Conservation (phyloP, 2,113 vertebrate genomes). For the Ceyx margarethae region DNA sequence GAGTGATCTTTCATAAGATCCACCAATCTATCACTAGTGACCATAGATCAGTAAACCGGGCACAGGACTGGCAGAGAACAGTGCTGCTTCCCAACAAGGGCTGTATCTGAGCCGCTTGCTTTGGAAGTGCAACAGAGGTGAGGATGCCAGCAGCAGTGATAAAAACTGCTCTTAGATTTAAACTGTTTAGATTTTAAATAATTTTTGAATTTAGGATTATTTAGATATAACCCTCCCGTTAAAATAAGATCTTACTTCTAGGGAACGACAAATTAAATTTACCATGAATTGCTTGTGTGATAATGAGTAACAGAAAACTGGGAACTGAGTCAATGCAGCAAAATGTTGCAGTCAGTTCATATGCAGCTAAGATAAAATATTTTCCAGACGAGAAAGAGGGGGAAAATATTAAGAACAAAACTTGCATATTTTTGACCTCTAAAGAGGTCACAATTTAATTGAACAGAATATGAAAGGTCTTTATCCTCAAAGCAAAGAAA, state of each 20-base stretch:
- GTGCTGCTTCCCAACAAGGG: not conserved
- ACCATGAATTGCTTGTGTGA: not conserved
- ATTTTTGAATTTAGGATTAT: not conserved
- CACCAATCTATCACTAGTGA: not conserved
- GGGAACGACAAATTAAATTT: not conserved
- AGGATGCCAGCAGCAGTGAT: not conserved
- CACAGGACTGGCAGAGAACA: not conserved
- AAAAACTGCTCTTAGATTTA: not conserved
- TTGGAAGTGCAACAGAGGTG: not conserved
- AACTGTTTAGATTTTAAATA: not conserved
- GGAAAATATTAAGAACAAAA: not conserved
- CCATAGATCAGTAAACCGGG: not conserved
- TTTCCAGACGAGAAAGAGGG: not conserved
- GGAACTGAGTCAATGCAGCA: not conserved
- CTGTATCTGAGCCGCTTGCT: not conserved
- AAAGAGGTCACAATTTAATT: not conserved
- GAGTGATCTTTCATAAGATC: conserved; percentile 7
- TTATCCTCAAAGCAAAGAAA: not conserved
- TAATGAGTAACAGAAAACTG: not conserved
- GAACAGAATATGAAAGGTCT: not conserved
- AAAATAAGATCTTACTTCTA: not conserved
- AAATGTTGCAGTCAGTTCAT: not conserved
- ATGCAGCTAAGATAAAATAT: not conserved
- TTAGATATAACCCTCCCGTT: not conserved
- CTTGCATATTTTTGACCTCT: not conserved